Evolutionary conservation across 1,140 invertebrate species (phyloP).

Genomic region (Scaptomyza hsui): DNA sequence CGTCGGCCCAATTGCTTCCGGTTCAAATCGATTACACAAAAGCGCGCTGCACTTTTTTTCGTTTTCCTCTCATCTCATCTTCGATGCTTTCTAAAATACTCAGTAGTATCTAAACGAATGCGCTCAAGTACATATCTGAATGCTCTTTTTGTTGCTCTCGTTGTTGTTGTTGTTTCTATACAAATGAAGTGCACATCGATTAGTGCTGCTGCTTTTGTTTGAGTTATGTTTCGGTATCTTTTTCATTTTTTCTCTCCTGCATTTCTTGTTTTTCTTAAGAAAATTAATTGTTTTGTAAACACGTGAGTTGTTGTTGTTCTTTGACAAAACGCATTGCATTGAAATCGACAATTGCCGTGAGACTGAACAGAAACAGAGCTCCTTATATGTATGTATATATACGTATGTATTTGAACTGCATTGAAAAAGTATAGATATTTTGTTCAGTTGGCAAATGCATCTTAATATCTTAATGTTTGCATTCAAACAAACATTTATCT

Average conservation of each 20-base stretch:
- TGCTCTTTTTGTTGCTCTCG: conserved; percentile 29
- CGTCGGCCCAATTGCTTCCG: conserved; percentile 76
- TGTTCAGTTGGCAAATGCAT: conserved; percentile 33
- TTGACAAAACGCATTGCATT: conserved; percentile 26
- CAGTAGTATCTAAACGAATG: conserved; percentile 48
- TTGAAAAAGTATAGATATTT: conserved; percentile 30
- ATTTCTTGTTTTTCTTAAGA: conserved; percentile 68
- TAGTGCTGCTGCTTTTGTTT: conserved; percentile 69
- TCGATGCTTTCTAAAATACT: conserved; percentile 40
- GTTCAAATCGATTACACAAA: conserved; percentile 81
- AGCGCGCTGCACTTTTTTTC: conserved; percentile 62
- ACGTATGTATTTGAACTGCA: conserved; percentile 15
- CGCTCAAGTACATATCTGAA: conserved; percentile 61
- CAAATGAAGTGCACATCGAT: conserved; percentile 76
- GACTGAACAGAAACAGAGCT: conserved; percentile 47
- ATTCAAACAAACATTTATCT: conserved; percentile 44
- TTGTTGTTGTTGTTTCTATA: conserved; percentile 47
- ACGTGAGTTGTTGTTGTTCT: conserved; percentile 45
- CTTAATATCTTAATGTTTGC: conserved; percentile 52
- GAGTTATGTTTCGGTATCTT: conserved; percentile 81
- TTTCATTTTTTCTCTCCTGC: conserved; percentile 62
- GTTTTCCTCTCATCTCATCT: conserved; percentile 21
- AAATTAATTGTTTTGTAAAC: conserved; percentile 82
- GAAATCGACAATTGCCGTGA: conserved; percentile 30
- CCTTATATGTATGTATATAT: conserved; percentile 12